A percentile compares a stretch with the other conserved stretches of the same genome.
phyloP scores from a whole-genome alignment of 2,113 vertebrate species.

The Diadophis punctatus region DNA sequence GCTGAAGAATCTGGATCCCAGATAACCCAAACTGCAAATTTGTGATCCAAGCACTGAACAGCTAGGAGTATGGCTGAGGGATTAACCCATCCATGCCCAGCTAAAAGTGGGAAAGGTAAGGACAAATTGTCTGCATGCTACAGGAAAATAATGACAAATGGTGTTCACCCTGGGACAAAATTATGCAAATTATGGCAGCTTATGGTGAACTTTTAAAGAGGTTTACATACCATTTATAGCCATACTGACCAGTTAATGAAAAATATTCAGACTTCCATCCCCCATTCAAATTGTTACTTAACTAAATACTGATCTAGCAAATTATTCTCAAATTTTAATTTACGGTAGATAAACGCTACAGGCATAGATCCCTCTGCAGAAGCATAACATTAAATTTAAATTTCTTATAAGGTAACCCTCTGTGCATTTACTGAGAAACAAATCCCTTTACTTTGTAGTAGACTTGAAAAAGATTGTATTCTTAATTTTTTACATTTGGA shows the following conservation, averaged over 20 bases:
- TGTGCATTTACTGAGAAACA: not conserved
- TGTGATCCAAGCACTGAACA: not conserved
- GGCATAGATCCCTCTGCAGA: not conserved
- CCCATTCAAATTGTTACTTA: not conserved
- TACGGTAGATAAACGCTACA: not conserved
- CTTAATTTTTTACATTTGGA: not conserved
- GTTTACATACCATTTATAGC: not conserved
- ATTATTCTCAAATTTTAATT: not conserved
- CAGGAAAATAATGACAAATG: not conserved
- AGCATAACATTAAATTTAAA: not conserved
- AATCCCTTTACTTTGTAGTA: not conserved
- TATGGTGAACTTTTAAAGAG: not conserved
- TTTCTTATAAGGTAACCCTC: not conserved
- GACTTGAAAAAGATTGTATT: not conserved
- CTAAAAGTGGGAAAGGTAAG: constrained; percentile 23
- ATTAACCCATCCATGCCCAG: constrained; percentile 1
- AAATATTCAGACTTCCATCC: not conserved
- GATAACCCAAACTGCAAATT: not conserved
- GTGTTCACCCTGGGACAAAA: not conserved
- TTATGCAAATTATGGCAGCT: not conserved
- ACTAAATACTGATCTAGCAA: not conserved
- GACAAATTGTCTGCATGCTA: not conserved
- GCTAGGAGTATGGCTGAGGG: not conserved
- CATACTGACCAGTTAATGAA: not conserved
- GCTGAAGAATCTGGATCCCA: not conserved